These are phyloP conservation scores for Raja brachyura DNA, from an alignment of 2,113 vertebrate species.

Conservation along the genomic window DNA sequence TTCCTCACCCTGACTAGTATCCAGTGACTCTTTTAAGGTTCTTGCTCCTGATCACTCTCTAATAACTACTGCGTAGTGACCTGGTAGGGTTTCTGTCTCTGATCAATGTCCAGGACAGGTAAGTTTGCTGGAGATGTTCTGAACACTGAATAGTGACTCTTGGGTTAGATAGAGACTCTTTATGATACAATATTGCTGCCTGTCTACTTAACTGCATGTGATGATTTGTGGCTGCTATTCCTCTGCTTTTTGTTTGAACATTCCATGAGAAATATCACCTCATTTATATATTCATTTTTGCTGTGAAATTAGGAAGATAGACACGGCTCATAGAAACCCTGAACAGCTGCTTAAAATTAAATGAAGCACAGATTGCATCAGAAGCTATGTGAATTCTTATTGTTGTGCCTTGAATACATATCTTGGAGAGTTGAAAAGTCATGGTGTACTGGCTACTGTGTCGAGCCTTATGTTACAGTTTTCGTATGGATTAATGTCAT, in stretches of 20 bases:
- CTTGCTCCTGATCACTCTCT: too few relatives aligned
- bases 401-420: constrained; percentile 18
- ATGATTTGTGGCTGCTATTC: not conserved
- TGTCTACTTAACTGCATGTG: not conserved
- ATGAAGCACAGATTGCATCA: not conserved
- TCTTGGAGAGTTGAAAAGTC: not conserved
- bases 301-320: not conserved
- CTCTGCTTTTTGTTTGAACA: not conserved
- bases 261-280: not conserved
- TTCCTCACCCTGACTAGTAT: not conserved
- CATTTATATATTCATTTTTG: not conserved
- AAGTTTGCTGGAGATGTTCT: not conserved
- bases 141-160: not conserved
- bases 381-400: not conserved
- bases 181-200: not conserved
- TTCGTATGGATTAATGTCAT: not conserved
- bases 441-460: not conserved
- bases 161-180: not conserved
- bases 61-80: not conserved
- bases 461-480: constrained; percentile 5
- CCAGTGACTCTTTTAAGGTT: too few relatives aligned
- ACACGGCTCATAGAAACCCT: not conserved
- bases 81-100: not conserved
- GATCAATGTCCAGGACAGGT: not conserved
- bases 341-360: not conserved